phyloP scores from a whole-genome alignment of 2,797 vertebrate species.

The Etheostoma nigrum region DNA sequence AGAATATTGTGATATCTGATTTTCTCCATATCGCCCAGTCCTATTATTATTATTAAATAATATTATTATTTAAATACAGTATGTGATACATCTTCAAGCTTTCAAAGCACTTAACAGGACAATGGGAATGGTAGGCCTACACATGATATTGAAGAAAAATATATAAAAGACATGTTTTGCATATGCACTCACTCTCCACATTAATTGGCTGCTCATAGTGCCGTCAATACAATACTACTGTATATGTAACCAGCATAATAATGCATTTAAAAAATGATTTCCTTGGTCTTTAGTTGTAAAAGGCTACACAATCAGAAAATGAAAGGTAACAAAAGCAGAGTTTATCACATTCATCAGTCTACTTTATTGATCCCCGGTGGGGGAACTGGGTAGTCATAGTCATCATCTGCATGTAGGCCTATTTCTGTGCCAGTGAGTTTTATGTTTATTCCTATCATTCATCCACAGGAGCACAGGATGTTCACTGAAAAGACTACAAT shows the following conservation, averaged over 20 bases:
- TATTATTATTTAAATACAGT: background rate
- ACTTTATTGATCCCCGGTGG: too few relatives aligned
- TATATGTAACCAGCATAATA: background rate
- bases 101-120: background rate
- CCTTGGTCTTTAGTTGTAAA: background rate
- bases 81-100: background rate
- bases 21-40: too few relatives aligned
- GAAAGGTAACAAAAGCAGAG: background rate
- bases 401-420: background rate
- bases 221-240: background rate
- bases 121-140: too few relatives aligned
- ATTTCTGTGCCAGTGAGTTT: slow-evolving; percentile 15
- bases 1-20: too few relatives aligned
- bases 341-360: background rate
- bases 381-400: background rate
- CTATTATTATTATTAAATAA: too few relatives aligned
- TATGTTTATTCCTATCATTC: background rate
- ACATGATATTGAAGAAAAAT: background rate
- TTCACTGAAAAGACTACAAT: background rate
- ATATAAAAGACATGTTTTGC: background rate
- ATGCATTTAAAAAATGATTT: background rate
- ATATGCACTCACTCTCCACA: background rate
- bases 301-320: background rate
- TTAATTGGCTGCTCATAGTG: background rate
- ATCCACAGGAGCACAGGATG: background rate